phyloP scores from a whole-genome alignment of 1,140 invertebrate species.

The Pogonomyrmex barbatus region DNA sequence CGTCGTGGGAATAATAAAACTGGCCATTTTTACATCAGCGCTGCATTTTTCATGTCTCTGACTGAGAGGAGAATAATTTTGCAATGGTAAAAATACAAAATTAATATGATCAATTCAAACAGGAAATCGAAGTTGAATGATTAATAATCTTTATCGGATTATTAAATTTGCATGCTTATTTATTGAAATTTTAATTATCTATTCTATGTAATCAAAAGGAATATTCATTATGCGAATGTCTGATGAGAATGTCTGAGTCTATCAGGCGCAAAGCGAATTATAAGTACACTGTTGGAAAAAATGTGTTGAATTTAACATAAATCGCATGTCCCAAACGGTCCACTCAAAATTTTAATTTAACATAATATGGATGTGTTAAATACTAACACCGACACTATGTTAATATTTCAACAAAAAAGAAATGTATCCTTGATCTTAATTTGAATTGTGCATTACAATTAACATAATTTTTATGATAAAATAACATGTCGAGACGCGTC shows the following conservation, averaged over 20 bases:
- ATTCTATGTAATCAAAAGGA: not conserved
- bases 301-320: too few relatives aligned
- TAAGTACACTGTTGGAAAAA: not conserved
- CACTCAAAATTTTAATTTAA: too few relatives aligned
- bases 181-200: not conserved
- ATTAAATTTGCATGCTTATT: conserved; percentile 8
- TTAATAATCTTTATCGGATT: not conserved
- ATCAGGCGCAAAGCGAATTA: not conserved
- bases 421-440: too few relatives aligned
- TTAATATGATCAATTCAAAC: conserved; percentile 9
- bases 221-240: not conserved
- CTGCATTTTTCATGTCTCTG: conserved; percentile 34
- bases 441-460: too few relatives aligned
- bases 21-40: not conserved
- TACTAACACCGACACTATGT: too few relatives aligned
- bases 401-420: too few relatives aligned
- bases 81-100: not conserved
- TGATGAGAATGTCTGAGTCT: not conserved
- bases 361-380: too few relatives aligned
- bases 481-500: too few relatives aligned
- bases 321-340: too few relatives aligned
- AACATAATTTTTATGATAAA: too few relatives aligned
- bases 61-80: not conserved
- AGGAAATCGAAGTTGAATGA: not conserved
- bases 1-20: conserved; percentile 42